A percentile compares a stretch with the other conserved stretches of the same genome.
Evolutionary conservation across 2,113 vertebrate species (phyloP).

Genomic region (Pipra filicauda): DNA sequence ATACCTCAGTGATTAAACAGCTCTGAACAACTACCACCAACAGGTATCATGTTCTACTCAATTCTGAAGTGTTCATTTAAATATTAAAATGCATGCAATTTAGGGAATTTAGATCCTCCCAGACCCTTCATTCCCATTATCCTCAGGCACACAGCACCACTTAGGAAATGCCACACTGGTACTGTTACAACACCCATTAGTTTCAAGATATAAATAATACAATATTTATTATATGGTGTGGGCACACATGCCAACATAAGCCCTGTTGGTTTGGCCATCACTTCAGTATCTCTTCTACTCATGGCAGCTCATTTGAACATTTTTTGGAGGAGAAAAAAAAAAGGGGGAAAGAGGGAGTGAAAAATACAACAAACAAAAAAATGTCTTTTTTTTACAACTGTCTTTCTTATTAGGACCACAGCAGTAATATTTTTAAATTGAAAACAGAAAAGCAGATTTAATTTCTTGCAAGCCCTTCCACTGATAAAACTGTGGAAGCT

Average conservation of each 20-base stretch:
- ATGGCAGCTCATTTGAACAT: not conserved
- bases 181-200: not conserved
- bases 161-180: not conserved
- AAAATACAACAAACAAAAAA: not conserved
- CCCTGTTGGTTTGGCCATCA: not conserved
- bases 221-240: not conserved
- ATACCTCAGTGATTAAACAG: not conserved
- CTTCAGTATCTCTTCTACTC: not conserved
- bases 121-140: not conserved
- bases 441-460: not conserved
- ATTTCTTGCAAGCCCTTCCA: not conserved
- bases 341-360: not conserved
- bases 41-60: not conserved
- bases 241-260: not conserved
- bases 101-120: not conserved
- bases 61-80: not conserved
- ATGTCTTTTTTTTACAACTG: not conserved
- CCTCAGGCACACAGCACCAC: not conserved
- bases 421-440: not conserved
- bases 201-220: not conserved
- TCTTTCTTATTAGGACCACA: not conserved
- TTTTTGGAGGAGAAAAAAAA: not conserved
- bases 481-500: not conserved
- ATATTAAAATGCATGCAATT: not conserved
- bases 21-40: not conserved